Evolutionary conservation across 2,888 invertebrate species (phyloP).

Genomic region (Tyria jacobaeae): DNA sequence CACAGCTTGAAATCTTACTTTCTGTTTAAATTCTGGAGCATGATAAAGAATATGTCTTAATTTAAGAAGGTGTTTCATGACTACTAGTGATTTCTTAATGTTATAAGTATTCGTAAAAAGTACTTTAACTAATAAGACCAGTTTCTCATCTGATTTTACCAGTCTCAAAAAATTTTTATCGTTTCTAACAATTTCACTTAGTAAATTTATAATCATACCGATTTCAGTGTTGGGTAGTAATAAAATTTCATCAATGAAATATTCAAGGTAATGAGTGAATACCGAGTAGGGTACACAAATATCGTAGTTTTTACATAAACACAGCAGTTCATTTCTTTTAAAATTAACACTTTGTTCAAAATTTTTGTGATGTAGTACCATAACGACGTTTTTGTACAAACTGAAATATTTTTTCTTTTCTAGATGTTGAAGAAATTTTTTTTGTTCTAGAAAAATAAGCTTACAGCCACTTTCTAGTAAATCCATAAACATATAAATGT

Average conservation of each 20-base stretch:
- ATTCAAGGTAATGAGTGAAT: background rate
- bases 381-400: background rate
- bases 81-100: slow-evolving; percentile 1
- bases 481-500: background rate
- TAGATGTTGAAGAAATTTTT: background rate
- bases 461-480: slow-evolving; percentile 3
- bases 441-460: slow-evolving; percentile 4
- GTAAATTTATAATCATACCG: background rate
- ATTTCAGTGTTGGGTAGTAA: slow-evolving; percentile 5
- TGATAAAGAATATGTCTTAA: background rate
- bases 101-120: background rate
- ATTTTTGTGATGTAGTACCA: background rate
- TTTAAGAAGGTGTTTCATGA: background rate
- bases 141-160: background rate
- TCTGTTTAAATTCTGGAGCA: background rate
- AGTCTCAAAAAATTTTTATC: slow-evolving; percentile 4
- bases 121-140: background rate
- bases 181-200: slow-evolving; percentile 4
- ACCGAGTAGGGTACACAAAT: slow-evolving; percentile 6
- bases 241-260: slow-evolving; percentile 8
- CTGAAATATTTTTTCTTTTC: background rate
- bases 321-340: slow-evolving; percentile 8
- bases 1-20: slow-evolving; percentile 3
- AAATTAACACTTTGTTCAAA: background rate
- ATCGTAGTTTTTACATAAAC: slow-evolving; percentile 5